phyloP scores from a whole-genome alignment of 2,113 vertebrate species.

The Stegastes partitus region DNA sequence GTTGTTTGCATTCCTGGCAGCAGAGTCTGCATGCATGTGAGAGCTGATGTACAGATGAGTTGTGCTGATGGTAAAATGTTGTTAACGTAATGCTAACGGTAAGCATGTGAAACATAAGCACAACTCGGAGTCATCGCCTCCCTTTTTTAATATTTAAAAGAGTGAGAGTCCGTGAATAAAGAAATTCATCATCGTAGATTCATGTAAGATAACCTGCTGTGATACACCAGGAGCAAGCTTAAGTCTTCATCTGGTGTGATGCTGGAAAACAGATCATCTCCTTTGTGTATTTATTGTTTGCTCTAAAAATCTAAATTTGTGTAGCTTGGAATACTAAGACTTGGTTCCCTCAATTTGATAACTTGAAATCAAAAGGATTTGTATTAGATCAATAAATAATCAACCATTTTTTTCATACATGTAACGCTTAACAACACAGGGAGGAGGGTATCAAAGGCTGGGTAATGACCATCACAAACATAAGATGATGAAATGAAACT shows the following conservation, averaged over 20 bases:
- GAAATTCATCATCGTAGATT: not conserved
- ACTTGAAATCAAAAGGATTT: not conserved
- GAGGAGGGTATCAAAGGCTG: not conserved
- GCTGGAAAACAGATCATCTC: not conserved
- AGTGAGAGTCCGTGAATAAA: not conserved
- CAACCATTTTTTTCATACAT: too few species aligned
- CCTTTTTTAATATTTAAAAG: constrained; percentile 1
- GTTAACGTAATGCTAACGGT: constrained; percentile 53
- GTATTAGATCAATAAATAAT: not conserved
- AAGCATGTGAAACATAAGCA: constrained; percentile 41
- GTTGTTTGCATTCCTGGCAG: constrained; percentile 79
- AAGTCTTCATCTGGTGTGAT: not conserved
- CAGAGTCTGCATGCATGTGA: constrained; percentile 53
- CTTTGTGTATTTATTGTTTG: not conserved
- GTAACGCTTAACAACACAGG: not conserved
- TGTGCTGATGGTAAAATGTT: constrained; percentile 58
- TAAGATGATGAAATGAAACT: too few species aligned
- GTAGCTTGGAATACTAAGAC: not conserved
- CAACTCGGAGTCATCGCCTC: not conserved
- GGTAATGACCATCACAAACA: not conserved
- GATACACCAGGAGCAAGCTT: not conserved
- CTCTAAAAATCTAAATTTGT: not conserved
- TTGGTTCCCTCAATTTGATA: not conserved
- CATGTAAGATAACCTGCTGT: not conserved
- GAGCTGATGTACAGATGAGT: constrained; percentile 65